Conservation (phyloP, 1,140 invertebrate species). For the Bombyx mandarina region DNA sequence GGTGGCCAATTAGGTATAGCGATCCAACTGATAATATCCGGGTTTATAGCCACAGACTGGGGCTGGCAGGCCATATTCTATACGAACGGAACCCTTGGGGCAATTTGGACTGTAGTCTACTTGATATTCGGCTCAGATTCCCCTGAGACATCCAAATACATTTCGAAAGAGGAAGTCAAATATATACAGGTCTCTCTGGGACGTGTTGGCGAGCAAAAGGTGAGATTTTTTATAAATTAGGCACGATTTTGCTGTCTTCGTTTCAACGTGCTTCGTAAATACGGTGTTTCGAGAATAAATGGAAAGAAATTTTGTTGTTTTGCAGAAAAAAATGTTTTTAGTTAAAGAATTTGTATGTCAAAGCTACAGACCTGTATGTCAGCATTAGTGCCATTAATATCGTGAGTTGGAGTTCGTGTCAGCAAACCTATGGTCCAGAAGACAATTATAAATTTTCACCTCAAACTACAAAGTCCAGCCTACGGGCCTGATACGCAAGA, state of each 20-base stretch:
- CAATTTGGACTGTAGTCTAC: constrained; percentile 77
- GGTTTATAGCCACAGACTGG: constrained; percentile 73
- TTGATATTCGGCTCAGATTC: constrained; percentile 74
- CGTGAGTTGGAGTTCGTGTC: too few species aligned
- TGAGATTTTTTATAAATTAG: constrained; percentile 9
- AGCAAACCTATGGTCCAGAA: too few species aligned
- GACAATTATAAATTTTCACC: too few species aligned
- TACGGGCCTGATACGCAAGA: too few species aligned
- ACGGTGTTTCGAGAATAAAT: background rate
- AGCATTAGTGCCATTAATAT: too few species aligned
- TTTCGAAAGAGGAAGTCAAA: constrained; percentile 72
- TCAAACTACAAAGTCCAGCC: too few species aligned
- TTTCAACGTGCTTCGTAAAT: background rate
- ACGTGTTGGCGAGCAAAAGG: constrained; percentile 39
- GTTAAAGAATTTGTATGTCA: too few species aligned
- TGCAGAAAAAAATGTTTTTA: too few species aligned
- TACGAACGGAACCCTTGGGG: constrained; percentile 75
- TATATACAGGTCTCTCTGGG: constrained; percentile 76
- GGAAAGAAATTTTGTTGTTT: too few species aligned
- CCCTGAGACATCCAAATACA: constrained; percentile 74
- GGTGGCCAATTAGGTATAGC: constrained; percentile 81
- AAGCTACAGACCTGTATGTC: too few species aligned
- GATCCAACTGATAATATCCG: constrained; percentile 77
- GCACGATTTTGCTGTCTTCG: too few species aligned
- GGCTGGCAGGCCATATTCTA: constrained; percentile 88